Evolutionary conservation across 2,888 invertebrate genomes (phyloP), one percentile per base, ranked within the genome.

Genomic region (Chrysodeixis includens): DNA sequence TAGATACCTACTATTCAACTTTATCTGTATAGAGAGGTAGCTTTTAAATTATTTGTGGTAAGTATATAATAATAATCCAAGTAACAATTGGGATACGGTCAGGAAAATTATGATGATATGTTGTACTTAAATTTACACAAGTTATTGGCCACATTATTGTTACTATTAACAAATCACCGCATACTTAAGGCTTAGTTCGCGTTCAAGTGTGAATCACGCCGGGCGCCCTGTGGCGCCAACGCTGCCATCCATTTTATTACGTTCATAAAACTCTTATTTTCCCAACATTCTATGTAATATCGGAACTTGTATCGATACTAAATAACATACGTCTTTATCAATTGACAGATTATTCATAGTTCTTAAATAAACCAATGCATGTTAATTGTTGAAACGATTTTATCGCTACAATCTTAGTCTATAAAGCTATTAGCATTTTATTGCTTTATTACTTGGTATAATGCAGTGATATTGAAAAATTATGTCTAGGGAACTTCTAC

Each of bases 131-230:
- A 62, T 51, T 49, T 22, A 62, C 26, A 35, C 30, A 22, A 56
- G 22, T 40, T 60, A 49, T 65, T 44, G 56, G 56, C 67, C 30
- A 55, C 59, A 12, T 54, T 55, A 65, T 62, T 65, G 18, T 49
- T 63, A 51, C 20, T 59, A 46, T 60, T 61, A 66, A 62, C 59
- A 66, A 69, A 66, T 77, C 54, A 64, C 49, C 20, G 46, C 18
- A 56, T 52, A 51, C 55, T 56, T 65, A 52, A 46, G 49, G 56
- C 35, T 65, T 54, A 44, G 49, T 62, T 63, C 30, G 63, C 51
- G 30, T 71, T 56, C 56, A 61, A 73, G 77, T 76, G 62, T 68
- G 72, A 76, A 68, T 60, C 59, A 62, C 52, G 6, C 30, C 18
- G 18, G 56, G 53, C 59, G 49, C 55, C 78, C 74, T 59, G 66